phyloP scores from a whole-genome alignment of 2,888 invertebrate genomes.

The Pandemis cinnamomeana region DNA sequence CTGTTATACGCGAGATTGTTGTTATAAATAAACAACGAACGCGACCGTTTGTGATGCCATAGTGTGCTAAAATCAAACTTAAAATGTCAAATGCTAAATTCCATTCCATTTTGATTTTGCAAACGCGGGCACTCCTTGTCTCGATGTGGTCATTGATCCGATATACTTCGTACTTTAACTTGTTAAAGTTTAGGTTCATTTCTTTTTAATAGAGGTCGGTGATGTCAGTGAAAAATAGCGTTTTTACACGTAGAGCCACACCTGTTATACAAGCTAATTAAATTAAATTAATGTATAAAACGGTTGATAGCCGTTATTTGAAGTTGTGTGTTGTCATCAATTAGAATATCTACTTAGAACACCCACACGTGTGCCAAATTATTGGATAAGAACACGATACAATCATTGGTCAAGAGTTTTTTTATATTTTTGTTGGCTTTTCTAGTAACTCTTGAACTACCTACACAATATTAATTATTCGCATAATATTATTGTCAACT shows the following conservation, averaged over 20 bases:
- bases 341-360: conserved; percentile 8
- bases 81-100: conserved; percentile 64
- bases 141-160: conserved; percentile 1
- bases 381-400: background rate
- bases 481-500: too few relatives aligned
- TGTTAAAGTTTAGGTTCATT: conserved; percentile 25
- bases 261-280: conserved; percentile 46
- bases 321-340: conserved; percentile 25
- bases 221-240: conserved; percentile 40
- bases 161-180: conserved; percentile 5
- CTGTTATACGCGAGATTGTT: background rate
- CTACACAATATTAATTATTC: background rate
- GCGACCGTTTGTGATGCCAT: conserved; percentile 28
- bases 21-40: conserved; percentile 26
- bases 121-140: conserved; percentile 46
- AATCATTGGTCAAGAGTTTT: background rate
- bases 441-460: background rate
- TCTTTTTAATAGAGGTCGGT: conserved; percentile 26
- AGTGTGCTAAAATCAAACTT: conserved; percentile 40
- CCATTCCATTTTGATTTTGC: conserved; percentile 66
- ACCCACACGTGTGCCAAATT: conserved; percentile 9
- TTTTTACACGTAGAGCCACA: conserved; percentile 44
- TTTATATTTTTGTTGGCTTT: background rate
- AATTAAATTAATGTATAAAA: conserved; percentile 40
- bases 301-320: conserved; percentile 35